phyloP scores from a whole-genome alignment of 2,113 vertebrate species.

The Lates calcarifer region DNA sequence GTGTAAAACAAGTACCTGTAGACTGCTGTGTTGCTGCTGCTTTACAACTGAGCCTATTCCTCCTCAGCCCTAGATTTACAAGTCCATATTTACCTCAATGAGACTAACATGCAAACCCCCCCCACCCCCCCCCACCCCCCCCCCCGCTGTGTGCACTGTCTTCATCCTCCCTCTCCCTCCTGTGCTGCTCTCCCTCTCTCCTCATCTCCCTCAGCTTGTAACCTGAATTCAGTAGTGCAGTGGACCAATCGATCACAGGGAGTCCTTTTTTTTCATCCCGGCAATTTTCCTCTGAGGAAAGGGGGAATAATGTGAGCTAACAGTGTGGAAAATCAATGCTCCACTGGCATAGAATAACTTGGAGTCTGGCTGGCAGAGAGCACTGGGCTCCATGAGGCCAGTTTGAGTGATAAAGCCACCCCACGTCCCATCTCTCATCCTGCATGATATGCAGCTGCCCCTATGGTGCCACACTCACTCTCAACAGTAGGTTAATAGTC shows the following conservation, averaged over 20 bases:
- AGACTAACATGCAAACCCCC: slow-evolving; percentile 53
- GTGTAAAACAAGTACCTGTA: slow-evolving; percentile 7
- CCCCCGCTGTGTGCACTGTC: slow-evolving; percentile 40
- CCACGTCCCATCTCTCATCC: slow-evolving; percentile 67
- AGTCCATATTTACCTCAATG: slow-evolving; percentile 59
- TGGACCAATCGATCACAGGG: slow-evolving; percentile 82
- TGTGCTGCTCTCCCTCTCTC: slow-evolving; percentile 32
- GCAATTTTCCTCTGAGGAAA: slow-evolving; percentile 83
- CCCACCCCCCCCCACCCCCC: neutral
- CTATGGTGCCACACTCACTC: slow-evolving; percentile 60
- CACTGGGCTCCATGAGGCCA: slow-evolving; percentile 69
- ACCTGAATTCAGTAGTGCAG: slow-evolving; percentile 81
- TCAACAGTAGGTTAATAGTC: slow-evolving; percentile 75
- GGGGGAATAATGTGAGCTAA: slow-evolving; percentile 85
- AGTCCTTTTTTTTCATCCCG: slow-evolving; percentile 75
- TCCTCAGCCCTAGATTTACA: slow-evolving; percentile 43
- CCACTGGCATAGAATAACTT: slow-evolving; percentile 82
- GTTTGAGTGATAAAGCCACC: slow-evolving; percentile 78
- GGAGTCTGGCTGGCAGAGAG: slow-evolving; percentile 77
- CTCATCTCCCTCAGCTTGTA: slow-evolving; percentile 78
- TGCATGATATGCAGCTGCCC: slow-evolving; percentile 63
- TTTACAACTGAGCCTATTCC: slow-evolving; percentile 26
- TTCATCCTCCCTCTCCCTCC: slow-evolving; percentile 30
- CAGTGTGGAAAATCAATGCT: slow-evolving; percentile 86
- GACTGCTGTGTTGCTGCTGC: slow-evolving; percentile 2